These are phyloP conservation scores for Gobionotothen gibberifrons DNA, from an alignment of 2,797 vertebrate genomes.

Conservation along the genomic window DNA sequence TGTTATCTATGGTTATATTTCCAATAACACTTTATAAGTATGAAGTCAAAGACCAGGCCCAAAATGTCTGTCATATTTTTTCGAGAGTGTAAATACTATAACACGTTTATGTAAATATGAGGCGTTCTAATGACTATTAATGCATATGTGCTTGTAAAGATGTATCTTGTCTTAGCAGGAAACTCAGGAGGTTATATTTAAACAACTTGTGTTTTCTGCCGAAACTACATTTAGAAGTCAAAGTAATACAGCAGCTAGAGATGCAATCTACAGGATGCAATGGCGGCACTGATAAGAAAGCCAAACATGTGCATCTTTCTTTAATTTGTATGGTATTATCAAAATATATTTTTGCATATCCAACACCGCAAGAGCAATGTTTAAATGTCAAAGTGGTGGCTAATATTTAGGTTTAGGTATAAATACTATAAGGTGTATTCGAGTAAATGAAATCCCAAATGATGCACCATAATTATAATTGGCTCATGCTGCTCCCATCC, in stretches of 20 bases:
- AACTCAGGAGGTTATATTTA: not conserved
- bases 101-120: not conserved
- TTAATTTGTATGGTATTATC: not conserved
- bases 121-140: not conserved
- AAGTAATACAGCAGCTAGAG: slow-evolving; percentile 3
- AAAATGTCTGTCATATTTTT: not conserved
- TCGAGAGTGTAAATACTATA: not conserved
- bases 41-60: not conserved
- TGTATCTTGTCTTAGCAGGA: not conserved
- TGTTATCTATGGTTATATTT: slow-evolving; percentile 30
- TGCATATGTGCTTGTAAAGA: not conserved
- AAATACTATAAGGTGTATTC: no score
- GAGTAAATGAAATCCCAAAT: no score
- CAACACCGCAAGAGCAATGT: not conserved
- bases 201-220: no score
- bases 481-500: no score
- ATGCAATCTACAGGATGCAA: slow-evolving; percentile 33
- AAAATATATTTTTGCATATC: not conserved
- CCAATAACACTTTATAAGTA: slow-evolving; percentile 1
- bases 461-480: no score
- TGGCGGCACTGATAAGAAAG: not conserved
- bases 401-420: no score
- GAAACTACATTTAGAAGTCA: no score
- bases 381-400: no score
- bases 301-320: not conserved